phyloP scores from a whole-genome alignment of 2,797 vertebrate species.

The Decapterus maruadsi region DNA sequence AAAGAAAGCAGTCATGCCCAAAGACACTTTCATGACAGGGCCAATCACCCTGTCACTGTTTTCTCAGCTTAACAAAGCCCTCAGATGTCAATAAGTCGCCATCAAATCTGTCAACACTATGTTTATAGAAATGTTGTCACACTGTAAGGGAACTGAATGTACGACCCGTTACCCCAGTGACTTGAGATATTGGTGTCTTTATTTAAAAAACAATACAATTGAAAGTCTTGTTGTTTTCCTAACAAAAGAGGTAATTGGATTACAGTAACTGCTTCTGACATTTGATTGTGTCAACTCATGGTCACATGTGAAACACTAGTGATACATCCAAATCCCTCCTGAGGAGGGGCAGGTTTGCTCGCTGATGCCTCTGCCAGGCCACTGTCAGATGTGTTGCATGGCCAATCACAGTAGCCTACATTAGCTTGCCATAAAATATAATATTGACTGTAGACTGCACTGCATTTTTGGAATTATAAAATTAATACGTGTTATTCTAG shows the following conservation, averaged over 20 bases:
- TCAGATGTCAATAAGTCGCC: neutral
- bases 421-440: neutral
- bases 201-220: neutral
- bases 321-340: neutral
- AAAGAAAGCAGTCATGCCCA: neutral
- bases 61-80: conserved; percentile 10
- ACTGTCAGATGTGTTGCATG: neutral
- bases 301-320: neutral
- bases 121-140: neutral
- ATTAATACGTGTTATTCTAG: neutral
- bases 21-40: neutral
- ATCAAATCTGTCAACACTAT: neutral
- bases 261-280: neutral
- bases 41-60: neutral
- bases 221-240: neutral
- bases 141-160: neutral
- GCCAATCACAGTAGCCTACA: neutral
- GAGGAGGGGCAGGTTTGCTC: neutral
- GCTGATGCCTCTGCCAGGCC: neutral
- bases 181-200: neutral
- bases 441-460: neutral
- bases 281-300: neutral
- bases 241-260: neutral
- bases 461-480: neutral
- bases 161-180: too few species aligned